phyloP scores from a whole-genome alignment of 2,797 vertebrate species.

The Lutjanus campechanus region DNA sequence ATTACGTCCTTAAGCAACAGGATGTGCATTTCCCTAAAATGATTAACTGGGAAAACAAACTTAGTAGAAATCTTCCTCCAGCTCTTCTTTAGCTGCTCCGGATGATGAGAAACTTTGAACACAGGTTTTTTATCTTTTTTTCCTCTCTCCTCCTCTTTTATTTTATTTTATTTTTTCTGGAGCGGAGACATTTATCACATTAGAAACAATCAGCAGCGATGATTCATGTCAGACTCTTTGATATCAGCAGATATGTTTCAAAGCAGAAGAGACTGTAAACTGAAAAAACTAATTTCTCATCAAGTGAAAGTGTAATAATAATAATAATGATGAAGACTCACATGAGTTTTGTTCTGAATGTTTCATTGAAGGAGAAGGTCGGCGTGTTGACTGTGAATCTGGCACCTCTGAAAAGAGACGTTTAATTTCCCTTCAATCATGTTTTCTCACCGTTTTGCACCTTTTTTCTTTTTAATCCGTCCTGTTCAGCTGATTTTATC shows the following conservation, averaged over 20 bases:
- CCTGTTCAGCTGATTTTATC: background rate
- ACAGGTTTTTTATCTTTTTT: too few species aligned
- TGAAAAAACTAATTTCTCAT: background rate
- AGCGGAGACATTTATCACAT: background rate
- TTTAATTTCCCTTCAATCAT: background rate
- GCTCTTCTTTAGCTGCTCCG: background rate
- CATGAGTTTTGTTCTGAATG: background rate
- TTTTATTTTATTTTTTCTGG: background rate
- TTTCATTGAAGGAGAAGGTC: background rate
- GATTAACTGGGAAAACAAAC: slow-evolving; percentile 20
- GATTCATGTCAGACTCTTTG: slow-evolving; percentile 11
- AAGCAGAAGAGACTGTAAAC: too few species aligned
- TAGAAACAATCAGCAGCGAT: background rate
- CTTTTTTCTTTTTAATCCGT: background rate
- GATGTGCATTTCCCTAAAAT: slow-evolving; percentile 9
- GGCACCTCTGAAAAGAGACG: background rate
- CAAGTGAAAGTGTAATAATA: background rate
- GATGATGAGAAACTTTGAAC: background rate
- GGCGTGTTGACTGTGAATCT: too few species aligned
- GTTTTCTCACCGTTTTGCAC: background rate
- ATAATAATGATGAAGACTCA: background rate
- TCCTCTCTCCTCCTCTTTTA: background rate
- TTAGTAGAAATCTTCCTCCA: background rate
- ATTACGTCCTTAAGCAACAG: slow-evolving; percentile 42
- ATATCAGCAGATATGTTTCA: background rate